Evolutionary conservation across 2,797 vertebrate genomes (phyloP), one percentile per base, ranked within the genome.

Genomic region (Coregonus sp.): DNA sequence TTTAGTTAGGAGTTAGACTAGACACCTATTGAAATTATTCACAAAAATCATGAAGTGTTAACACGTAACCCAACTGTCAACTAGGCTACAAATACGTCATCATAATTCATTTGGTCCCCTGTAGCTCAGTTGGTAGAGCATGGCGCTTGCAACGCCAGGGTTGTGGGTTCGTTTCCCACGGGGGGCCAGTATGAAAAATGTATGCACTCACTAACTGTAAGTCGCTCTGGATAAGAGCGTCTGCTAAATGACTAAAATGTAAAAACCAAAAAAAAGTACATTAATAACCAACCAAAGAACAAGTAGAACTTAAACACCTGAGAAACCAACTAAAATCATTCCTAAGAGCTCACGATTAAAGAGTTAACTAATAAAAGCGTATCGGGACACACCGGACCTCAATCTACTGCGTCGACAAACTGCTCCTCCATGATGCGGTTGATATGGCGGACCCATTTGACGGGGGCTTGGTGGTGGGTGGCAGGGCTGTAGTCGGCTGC

Each of bases 321-420:
- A 50, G 11, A 20, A 76, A 35, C 18, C 12, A 75, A 81, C 77
- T 79, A 83, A 86, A 86, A 85, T 68, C 66, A 79, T 72, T 77
- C 1, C 12, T 79, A 61, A 78, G 74, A 83, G 74, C 82, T 76
- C 72, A 79, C 31, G 1, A 31, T 37, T n/a, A 81, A 66, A 72
- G 72, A 20, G 18, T 7, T 2, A 70, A 84, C 15, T 37, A 75
- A 87, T 77, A 5, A 56, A 73, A 73, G 70, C 47, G 0, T 29
- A 18, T 1, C 4, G 18, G 31, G 25, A 31, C 76, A 40, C 15
- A 18, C 5, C 20, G 18, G 71, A 73, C 51, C 25, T 83, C 69
- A 86, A 14, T 90, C 85, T 3, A 92, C 89, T 25, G 88, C 90
- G 0, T 95, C 93, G 7, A 79, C 79, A 1, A 94, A 95, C 89